Evolutionary conservation across 2,113 vertebrate species (phyloP).

Genomic region (Entelurus aequoreus): DNA sequence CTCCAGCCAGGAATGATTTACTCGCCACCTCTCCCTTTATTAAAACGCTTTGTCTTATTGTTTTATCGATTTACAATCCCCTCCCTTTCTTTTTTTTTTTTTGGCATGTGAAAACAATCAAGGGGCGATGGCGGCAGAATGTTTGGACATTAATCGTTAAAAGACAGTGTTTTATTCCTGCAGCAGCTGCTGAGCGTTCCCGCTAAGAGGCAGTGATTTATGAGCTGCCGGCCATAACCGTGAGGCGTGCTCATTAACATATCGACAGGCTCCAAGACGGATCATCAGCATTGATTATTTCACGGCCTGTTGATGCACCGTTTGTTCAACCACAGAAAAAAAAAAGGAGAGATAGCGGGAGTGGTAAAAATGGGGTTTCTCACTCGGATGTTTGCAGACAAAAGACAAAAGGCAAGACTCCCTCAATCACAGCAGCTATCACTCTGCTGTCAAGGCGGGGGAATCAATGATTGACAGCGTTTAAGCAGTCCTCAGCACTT

Average conservation of each 20-base stretch:
- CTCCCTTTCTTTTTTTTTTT: conserved; percentile 81
- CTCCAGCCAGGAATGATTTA: conserved; percentile 96
- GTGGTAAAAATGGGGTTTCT: conserved; percentile 63
- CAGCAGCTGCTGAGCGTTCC: conserved; percentile 90
- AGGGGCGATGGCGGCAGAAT: conserved; percentile 91
- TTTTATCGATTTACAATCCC: conserved; percentile 99
- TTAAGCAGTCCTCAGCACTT: conserved; percentile 90
- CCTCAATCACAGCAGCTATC: conserved; percentile 87
- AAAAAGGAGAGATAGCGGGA: conserved; percentile 44
- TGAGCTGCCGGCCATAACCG: conserved; percentile 96
- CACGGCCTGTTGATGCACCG: conserved; percentile 98
- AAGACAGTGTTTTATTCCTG: conserved; percentile 94
- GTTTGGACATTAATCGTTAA: conserved; percentile 99
- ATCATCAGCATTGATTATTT: conserved; percentile 99
- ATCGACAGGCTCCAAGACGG: conserved; percentile 99
- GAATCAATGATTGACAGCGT: conserved; percentile 96
- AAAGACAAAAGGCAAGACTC: conserved; percentile 80
- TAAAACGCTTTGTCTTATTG: conserved; percentile 99
- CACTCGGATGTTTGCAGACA: conserved; percentile 63
- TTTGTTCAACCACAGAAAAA: conserved; percentile 87
- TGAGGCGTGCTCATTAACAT: conserved; percentile 99
- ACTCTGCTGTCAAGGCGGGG: conserved; percentile 79
- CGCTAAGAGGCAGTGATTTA: conserved; percentile 95
- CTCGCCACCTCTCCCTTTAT: conserved; percentile 91
- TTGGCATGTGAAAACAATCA: conserved; percentile 99